Base-by-base conservation (phyloP, 2,888 invertebrate genomes). In the Diaperis boleti region DNA sequence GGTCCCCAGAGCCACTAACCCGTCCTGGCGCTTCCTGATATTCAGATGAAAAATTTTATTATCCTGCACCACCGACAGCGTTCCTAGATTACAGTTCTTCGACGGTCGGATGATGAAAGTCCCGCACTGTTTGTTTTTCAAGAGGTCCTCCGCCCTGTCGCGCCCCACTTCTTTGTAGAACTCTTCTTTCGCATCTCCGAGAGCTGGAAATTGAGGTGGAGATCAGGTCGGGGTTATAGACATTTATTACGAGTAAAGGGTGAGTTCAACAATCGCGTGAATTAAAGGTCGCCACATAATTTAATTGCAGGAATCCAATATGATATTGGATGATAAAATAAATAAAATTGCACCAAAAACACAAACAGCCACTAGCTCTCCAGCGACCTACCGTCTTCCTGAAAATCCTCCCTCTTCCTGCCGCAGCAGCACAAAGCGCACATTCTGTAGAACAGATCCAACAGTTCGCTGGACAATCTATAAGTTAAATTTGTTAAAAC, bases 101-200 rank as follows among this genome's bases (percentile, higher is more conserved):
- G 85, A 85, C 44, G 87, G 87, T 52, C 87, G 79, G 66, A 87
- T 77, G 45, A 87, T 81, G 69, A 86, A 87, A 1, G 85, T 85
- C 5, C 87, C 87, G 74, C 86, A 85, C n/a, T 86, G 85, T 65
- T 84, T 85, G 1, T 84, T 84, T 52, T 77, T 79, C 69, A 87
- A 73, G 59, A 87, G 69, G 57, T 82, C 82, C 74, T 85, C 86
- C 0, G 85, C 86, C 63, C 82, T 82, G 2, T 76, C 77, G 55
- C 87, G 76, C 57, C 84, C 83, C 59, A 87, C 82, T 67, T 84
- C 81, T 83, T 85, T 85, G 78, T 85, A 87, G 69, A 84, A 87
- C 35, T 85, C 80, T 74, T 87, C 87, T 6, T 1, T n/a, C 6
- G 31, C 20, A 6, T 44, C 18, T 20, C 8, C 18, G 6, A 13